Conservation (phyloP, 2,113 vertebrate genomes). For the Osmerus eperlanus region DNA sequence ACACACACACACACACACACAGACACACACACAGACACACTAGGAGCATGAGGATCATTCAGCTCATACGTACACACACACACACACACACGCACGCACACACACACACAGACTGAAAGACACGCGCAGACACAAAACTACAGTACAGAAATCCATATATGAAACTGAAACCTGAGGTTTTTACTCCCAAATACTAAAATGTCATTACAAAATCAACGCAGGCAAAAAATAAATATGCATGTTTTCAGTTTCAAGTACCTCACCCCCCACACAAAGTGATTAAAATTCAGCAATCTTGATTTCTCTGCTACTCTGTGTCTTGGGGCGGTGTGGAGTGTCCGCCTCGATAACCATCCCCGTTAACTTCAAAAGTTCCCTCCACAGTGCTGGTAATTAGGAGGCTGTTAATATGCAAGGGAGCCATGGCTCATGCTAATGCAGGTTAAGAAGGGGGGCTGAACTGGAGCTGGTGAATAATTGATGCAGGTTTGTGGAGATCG, state of each 20-base stretch:
- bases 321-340: conserved; percentile 11
- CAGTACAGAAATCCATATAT: too few relatives aligned
- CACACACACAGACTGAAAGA: not conserved
- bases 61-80: not conserved
- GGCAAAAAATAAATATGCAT: conserved; percentile 10
- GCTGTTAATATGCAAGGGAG: conserved; percentile 39
- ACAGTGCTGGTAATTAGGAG: conserved; percentile 18
- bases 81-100: not conserved
- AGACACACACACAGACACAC: not conserved
- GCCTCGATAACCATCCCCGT: conserved; percentile 32
- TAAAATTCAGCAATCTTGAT: conserved; percentile 39
- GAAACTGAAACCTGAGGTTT: too few relatives aligned
- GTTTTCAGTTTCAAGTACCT: conserved; percentile 6
- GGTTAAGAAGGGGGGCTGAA: conserved; percentile 53
- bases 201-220: not conserved
- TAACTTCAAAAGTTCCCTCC: conserved; percentile 51
- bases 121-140: not conserved
- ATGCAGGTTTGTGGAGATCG: conserved; percentile 22
- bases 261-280: conserved; percentile 8
- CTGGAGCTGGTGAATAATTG: conserved; percentile 54
- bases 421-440: conserved; percentile 42
- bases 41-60: not conserved
- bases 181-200: not conserved
- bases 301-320: conserved; percentile 21
- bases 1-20: not conserved